Base-by-base conservation (phyloP, 2,113 vertebrate species). In the Dicerorhinus sumatrensis region DNA sequence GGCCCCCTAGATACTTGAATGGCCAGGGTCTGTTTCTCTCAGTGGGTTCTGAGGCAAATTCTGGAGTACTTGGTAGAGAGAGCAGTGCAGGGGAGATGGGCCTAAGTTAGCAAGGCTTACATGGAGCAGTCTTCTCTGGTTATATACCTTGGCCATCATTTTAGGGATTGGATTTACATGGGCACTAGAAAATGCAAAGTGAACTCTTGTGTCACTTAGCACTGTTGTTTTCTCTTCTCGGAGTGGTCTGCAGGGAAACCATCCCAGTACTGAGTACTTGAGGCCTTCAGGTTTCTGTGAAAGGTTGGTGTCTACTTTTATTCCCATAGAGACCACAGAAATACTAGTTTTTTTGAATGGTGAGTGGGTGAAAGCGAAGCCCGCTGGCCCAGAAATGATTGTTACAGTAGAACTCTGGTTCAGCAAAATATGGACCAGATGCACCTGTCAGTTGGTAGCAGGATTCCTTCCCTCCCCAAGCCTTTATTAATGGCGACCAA, bases 321-420 rank as follows among this genome's bases (percentile, higher is more conserved):
- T 85, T 87, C 13, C 75, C 62, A 54, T n/a, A 85, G 90, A 96
- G 75, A 79, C 31, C 60, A 79, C 39, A 60, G n/a, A 92, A 62
- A 83, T 88, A 46, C 58, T 33, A 39, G 14, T 92, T 56, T 48
- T 56, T 91, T 48, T 72, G 72, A 92, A 46, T n/a, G 58, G 39
- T n/a, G 63, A 83, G 27, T 62, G 79, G 9, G 73, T 85, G 31
- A 76, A 88, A 70, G 67, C 1, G 18, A 91, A 80, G 46, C 54
- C 76, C 14, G 81, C 54, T 51, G 58, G 31, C 46, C 48, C 29
- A n/a, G 21, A 51, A 75, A 2, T 23, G 72, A 62, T 51, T 58
- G 54, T 80, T 76, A 4, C 0, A 56, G 60, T 77, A 21, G 23
- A 80, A 48, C n/a, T 73, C 72, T 36, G 33, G 36, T 11, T 91